These are phyloP conservation scores for Carcharodon carcharias DNA, from an alignment of 2,797 vertebrate species.

Conservation along the genomic window DNA sequence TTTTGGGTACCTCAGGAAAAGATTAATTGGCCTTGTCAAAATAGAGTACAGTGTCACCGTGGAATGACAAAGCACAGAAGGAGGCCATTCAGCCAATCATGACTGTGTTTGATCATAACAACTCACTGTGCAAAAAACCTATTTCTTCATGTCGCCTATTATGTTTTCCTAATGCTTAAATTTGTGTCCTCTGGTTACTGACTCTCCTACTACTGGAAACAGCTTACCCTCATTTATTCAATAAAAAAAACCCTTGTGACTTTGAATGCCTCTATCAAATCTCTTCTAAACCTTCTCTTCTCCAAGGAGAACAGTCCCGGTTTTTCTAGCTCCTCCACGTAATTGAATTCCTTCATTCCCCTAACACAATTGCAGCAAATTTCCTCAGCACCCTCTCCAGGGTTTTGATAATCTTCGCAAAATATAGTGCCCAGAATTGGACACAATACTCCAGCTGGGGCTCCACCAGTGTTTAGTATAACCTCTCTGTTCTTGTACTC, in stretches of 20 bases:
- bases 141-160: not conserved
- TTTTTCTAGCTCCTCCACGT: not conserved
- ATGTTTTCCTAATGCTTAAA: not conserved
- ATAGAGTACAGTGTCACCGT: not conserved
- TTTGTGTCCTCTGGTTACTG: not conserved
- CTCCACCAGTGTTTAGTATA: no score
- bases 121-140: not conserved
- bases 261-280: not conserved
- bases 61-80: not conserved
- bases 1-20: not conserved
- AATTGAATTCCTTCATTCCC: not conserved
- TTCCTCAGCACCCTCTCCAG: not conserved
- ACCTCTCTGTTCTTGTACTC: not conserved
- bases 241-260: not conserved
- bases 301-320: not conserved
- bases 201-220: not conserved
- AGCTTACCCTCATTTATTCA: not conserved
- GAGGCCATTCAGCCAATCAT: not conserved
- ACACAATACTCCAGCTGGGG: not conserved
- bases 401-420: not conserved
- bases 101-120: not conserved
- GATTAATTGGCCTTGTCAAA: not conserved
- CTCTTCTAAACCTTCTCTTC: not conserved
- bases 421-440: not conserved
- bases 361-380: not conserved